These are phyloP conservation scores for Bombylius major DNA, from an alignment of 2,888 invertebrate species.

Conservation along the genomic window DNA sequence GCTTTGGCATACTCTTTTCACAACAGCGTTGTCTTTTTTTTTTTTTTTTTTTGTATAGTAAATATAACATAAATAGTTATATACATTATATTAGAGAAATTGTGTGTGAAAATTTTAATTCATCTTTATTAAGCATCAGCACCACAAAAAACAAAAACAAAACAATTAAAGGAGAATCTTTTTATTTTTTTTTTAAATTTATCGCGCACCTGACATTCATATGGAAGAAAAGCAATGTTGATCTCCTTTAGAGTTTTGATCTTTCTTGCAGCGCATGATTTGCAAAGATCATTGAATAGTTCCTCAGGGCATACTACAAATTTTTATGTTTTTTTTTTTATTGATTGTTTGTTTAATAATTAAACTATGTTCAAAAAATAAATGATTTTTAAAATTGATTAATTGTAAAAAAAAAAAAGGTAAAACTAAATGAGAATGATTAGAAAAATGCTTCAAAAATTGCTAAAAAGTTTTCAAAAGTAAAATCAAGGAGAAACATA, in stretches of 20 bases:
- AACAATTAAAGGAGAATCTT: slow-evolving; percentile 32
- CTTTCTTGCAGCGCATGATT: slow-evolving; percentile 85
- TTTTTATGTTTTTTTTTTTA: background rate
- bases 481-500: too few species aligned
- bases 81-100: too few species aligned
- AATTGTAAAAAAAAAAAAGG: too few species aligned
- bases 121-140: slow-evolving; percentile 21
- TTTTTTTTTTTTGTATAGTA: background rate
- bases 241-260: slow-evolving; percentile 97
- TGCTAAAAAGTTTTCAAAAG: too few species aligned
- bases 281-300: slow-evolving; percentile 93
- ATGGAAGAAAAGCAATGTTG: slow-evolving; percentile 97
- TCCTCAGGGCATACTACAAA: slow-evolving; percentile 83
- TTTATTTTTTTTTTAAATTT: slow-evolving; percentile 10
- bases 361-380: too few species aligned
- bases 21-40: background rate
- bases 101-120: too few species aligned
- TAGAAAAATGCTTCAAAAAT: too few species aligned
- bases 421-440: too few species aligned
- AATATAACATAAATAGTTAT: too few species aligned
- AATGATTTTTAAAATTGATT: too few species aligned
- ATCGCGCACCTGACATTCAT: slow-evolving; percentile 79
- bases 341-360: too few species aligned
- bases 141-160: slow-evolving; percentile 37
- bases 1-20: background rate